Percentiles rank a stretch among this genome's conserved stretches.
These are phyloP conservation scores for Schizopygopsis pylzovi DNA, from an alignment of 2,797 vertebrate species.

Conservation along the genomic window DNA sequence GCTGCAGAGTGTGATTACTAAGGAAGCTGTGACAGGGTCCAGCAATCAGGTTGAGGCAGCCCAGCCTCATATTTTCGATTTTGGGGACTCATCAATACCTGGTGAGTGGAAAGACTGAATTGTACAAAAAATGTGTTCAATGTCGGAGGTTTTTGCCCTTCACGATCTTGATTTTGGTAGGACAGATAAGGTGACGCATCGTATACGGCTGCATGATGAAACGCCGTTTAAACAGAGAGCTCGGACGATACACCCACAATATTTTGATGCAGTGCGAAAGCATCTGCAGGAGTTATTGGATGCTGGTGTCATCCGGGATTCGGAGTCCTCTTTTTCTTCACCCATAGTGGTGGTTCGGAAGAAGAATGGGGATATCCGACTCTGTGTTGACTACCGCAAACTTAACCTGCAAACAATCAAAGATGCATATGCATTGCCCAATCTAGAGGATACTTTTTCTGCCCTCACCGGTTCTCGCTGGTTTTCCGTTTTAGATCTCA, in stretches of 20 bases:
- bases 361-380: not conserved
- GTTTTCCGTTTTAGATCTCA: not conserved
- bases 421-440: not conserved
- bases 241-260: not conserved
- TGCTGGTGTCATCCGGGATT: not conserved
- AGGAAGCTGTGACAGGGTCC: not conserved
- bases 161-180: not conserved
- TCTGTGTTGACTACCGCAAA: not conserved
- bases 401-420: not conserved
- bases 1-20: not conserved
- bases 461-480: not conserved
- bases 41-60: not conserved
- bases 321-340: not conserved
- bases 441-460: not conserved
- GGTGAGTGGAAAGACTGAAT: not conserved
- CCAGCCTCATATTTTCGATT: not conserved
- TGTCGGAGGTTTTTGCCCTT: not conserved
- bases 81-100: not conserved
- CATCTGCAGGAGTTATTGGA: not conserved
- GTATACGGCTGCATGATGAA: not conserved
- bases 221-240: not conserved
- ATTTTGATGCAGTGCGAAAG: not conserved
- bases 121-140: not conserved
- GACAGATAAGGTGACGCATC: not conserved
- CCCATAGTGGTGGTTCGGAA: not conserved